Evolutionary conservation across 2,888 invertebrate species (phyloP).

Genomic region (Caradrina kadenii): DNA sequence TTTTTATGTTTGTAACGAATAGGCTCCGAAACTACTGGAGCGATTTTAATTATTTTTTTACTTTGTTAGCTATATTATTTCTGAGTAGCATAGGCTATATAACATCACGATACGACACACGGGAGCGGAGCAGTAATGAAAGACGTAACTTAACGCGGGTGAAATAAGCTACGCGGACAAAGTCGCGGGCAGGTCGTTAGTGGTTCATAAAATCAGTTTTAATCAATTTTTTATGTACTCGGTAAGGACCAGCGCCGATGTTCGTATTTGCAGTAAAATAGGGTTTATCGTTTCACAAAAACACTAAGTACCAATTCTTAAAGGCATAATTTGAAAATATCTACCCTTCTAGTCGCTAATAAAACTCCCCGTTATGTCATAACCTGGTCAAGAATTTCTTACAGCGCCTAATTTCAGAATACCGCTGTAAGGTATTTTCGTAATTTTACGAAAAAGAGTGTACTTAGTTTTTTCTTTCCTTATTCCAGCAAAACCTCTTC

Average conservation of each 20-base stretch:
- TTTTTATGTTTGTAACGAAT: too few species aligned
- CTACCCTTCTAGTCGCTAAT: not conserved
- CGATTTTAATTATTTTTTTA: too few species aligned
- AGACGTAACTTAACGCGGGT: too few species aligned
- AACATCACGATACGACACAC: too few species aligned
- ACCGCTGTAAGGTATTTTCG: not conserved
- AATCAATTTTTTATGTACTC: slow-evolving; percentile 46
- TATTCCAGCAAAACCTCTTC: slow-evolving; percentile 17
- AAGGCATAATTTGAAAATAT: slow-evolving; percentile 26
- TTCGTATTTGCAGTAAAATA: slow-evolving; percentile 58
- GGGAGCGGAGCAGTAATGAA: too few species aligned
- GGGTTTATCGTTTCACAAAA: slow-evolving; percentile 49
- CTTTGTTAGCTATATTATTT: too few species aligned
- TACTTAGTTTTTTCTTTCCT: slow-evolving; percentile 19
- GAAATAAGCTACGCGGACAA: too few species aligned
- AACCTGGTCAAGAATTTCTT: slow-evolving; percentile 14
- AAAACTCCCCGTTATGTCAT: not conserved
- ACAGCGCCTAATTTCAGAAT: slow-evolving; percentile 14
- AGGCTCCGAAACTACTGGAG: too few species aligned
- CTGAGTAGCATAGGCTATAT: too few species aligned
- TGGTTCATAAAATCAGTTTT: slow-evolving; percentile 37
- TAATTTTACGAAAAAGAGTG: slow-evolving; percentile 17
- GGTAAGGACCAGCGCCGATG: slow-evolving; percentile 23
- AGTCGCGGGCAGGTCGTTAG: too few species aligned
- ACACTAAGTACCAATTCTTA: slow-evolving; percentile 32